Conservation (phyloP, 1,140 invertebrate genomes). For the Lepidotrigona ventralis region DNA sequence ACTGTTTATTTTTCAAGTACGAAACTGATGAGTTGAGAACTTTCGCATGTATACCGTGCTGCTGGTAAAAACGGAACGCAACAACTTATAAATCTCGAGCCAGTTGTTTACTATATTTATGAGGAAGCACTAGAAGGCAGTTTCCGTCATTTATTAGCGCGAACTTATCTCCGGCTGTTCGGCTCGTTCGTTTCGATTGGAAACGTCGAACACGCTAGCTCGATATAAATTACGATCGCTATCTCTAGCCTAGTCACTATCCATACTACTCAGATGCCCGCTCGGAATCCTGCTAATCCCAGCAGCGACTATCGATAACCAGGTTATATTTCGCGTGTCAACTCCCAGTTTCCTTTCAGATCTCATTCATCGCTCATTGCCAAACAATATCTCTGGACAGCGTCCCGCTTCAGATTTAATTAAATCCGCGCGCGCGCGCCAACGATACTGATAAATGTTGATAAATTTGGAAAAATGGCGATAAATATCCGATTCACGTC, state of each 20-base stretch:
- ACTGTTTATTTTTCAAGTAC: too few relatives aligned
- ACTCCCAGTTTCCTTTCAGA: conserved; percentile 30
- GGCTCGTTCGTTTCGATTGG: conserved; percentile 55
- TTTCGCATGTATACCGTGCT: background rate
- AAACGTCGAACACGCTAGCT: conserved; percentile 47
- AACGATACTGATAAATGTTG: background rate
- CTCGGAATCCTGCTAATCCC: conserved; percentile 46
- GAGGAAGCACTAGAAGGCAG: conserved; percentile 26
- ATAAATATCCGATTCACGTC: background rate
- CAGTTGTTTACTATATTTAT: conserved; percentile 45
- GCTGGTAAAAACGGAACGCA: background rate
- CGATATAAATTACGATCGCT: conserved; percentile 59
- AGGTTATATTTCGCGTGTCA: conserved; percentile 45
- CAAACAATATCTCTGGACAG: conserved; percentile 21
- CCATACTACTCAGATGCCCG: conserved; percentile 50
- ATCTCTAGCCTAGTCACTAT: conserved; percentile 52
- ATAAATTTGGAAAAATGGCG: background rate
- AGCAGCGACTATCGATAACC: conserved; percentile 40
- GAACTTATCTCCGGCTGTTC: conserved; percentile 46
- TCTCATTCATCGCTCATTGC: conserved; percentile 36
- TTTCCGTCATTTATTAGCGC: conserved; percentile 57
- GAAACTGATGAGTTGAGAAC: too few relatives aligned
- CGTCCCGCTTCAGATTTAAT: background rate
- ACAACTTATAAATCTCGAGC: conserved; percentile 31
- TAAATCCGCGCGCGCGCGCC: background rate